phyloP scores from a whole-genome alignment of 2,797 vertebrate species.

The Periophthalmus magnuspinnatus region DNA sequence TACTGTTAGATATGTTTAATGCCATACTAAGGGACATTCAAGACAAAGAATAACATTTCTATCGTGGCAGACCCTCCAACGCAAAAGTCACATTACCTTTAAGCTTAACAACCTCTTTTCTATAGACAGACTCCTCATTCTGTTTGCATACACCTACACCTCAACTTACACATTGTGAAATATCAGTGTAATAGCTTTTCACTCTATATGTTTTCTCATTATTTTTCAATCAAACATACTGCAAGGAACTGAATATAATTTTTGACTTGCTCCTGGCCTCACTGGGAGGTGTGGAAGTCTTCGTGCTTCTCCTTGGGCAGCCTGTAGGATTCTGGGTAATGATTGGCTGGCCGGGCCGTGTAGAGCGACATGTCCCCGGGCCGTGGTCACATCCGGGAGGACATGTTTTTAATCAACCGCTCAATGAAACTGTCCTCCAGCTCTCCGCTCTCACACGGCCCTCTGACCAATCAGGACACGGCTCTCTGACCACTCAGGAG shows the following conservation, averaged over 20 bases:
- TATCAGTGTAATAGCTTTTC: no score
- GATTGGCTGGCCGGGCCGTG: conserved; percentile 42
- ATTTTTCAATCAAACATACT: neutral
- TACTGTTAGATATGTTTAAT: no score
- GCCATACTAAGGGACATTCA: no score
- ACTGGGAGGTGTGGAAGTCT: conserved; percentile 38
- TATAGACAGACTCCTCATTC: no score
- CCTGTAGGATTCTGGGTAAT: conserved; percentile 58
- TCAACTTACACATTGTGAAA: neutral
- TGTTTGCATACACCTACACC: no score
- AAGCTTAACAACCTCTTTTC: no score
- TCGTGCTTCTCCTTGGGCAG: conserved; percentile 21
- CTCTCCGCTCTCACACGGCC: conserved; percentile 39
- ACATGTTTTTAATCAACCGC: conserved; percentile 62
- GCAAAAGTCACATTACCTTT: no score
- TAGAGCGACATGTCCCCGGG: conserved; percentile 35
- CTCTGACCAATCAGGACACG: no score
- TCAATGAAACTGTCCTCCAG: conserved; percentile 49
- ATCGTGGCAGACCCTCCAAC: no score
- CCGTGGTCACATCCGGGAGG: conserved; percentile 42
- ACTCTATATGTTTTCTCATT: no score
- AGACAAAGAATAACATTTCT: no score
- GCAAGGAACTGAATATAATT: neutral
- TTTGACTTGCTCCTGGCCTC: conserved; percentile 7
- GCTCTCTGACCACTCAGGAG: neutral